Evolutionary conservation across 2,113 vertebrate species (phyloP).

Genomic region (Bubalus kerabau): DNA sequence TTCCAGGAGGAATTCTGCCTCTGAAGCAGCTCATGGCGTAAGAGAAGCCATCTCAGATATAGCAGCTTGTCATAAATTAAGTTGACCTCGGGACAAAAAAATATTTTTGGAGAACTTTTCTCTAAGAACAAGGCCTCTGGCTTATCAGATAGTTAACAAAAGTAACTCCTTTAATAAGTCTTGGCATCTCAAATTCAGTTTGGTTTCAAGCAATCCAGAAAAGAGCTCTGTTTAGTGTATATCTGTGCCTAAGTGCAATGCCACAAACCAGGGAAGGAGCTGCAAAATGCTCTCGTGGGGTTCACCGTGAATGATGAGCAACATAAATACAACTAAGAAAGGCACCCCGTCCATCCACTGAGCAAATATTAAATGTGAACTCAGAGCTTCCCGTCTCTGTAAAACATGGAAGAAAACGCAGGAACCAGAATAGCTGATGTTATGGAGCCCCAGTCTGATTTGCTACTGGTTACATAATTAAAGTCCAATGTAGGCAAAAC

Average conservation of each 20-base stretch:
- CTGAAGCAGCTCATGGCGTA: neutral
- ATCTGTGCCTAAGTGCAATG: neutral
- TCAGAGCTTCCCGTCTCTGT: neutral
- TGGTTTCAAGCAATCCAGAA: neutral
- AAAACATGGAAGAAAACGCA: neutral
- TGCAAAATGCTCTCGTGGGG: neutral
- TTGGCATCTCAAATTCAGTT: neutral
- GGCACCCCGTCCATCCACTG: neutral
- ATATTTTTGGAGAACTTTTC: neutral
- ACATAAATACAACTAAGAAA: neutral
- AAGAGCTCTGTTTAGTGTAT: neutral
- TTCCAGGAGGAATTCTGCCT: neutral
- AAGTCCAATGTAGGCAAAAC: neutral
- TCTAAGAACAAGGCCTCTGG: neutral
- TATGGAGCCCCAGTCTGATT: neutral
- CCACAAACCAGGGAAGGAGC: neutral
- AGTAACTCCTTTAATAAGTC: constrained; percentile 28
- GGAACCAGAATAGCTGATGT: neutral
- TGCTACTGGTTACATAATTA: neutral
- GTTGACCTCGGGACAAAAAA: neutral
- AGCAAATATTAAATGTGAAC: neutral
- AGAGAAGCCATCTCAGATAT: neutral
- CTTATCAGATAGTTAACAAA: constrained; percentile 16
- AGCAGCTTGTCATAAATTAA: neutral
- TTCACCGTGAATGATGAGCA: neutral